Evolutionary conservation across 2,888 invertebrate species (phyloP).

Genomic region (Coenonympha arcania): DNA sequence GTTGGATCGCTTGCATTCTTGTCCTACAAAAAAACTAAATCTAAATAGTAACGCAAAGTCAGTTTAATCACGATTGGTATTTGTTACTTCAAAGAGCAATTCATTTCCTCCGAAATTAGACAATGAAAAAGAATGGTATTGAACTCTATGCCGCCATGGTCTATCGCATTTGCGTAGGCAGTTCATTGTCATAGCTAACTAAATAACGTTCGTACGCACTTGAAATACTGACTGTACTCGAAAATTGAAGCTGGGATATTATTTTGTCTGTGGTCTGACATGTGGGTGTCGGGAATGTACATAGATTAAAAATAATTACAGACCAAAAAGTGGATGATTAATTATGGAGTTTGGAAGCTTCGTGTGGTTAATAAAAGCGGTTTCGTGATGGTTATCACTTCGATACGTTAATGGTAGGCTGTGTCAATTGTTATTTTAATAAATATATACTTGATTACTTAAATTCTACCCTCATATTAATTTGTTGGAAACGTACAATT

Average conservation of each 20-base stretch:
- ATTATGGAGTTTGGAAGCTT: conserved; percentile 12
- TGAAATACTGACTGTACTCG: conserved; percentile 13
- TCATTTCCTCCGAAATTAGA: neutral
- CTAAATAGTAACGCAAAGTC: too few relatives aligned
- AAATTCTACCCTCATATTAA: conserved; percentile 6
- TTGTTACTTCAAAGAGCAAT: conserved; percentile 5
- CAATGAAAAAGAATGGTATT: conserved; percentile 7
- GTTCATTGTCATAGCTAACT: conserved; percentile 23
- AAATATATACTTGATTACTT: neutral
- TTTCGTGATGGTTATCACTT: conserved; percentile 7
- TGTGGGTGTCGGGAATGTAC: conserved; percentile 34
- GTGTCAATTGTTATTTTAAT: conserved; percentile 1
- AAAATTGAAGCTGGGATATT: neutral
- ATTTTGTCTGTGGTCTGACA: conserved; percentile 24
- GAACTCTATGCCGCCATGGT: conserved; percentile 23
- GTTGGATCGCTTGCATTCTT: neutral
- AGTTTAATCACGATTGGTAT: conserved; percentile 3
- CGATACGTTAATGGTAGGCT: conserved; percentile 12
- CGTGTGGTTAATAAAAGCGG: conserved; percentile 9
- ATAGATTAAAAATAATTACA: conserved; percentile 33
- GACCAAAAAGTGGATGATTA: conserved; percentile 20
- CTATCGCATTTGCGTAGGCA: conserved; percentile 27
- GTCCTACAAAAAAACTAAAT: neutral
- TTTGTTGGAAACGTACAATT: too few relatives aligned
- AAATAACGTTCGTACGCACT: conserved; percentile 23